Evolutionary conservation across 64 coral and sea anemone genomes (phyloP).

Genomic region (Actinia tenebrosa): DNA sequence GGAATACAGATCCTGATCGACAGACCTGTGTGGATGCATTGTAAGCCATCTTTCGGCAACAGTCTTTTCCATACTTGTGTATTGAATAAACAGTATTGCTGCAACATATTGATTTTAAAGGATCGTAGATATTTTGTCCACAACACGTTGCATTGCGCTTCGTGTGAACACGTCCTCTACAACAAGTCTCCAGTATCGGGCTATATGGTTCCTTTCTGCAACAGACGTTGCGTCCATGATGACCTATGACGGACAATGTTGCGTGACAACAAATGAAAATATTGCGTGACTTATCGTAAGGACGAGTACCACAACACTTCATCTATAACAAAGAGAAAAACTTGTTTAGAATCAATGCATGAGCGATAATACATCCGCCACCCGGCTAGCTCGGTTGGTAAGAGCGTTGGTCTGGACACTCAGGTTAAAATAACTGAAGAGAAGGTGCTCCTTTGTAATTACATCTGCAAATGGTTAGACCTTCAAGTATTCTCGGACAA

Average conservation of each 20-base stretch:
- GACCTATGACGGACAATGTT: neutral
- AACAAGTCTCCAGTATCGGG: neutral
- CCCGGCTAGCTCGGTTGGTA: no score
- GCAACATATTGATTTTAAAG: neutral
- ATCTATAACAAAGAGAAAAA: neutral
- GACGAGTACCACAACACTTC: constrained; percentile 13
- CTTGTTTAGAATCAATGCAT: no score
- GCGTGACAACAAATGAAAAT: constrained; percentile 10
- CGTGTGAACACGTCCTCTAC: neutral
- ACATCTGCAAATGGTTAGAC: no score
- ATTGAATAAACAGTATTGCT: neutral
- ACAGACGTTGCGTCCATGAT: neutral
- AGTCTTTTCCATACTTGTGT: neutral
- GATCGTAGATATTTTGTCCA: constrained; percentile 4
- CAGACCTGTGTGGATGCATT: neutral
- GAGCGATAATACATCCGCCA: no score
- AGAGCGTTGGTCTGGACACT: no score
- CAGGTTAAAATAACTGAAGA: no score
- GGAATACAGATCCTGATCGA: neutral
- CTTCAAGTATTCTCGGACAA: no score
- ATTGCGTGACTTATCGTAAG: constrained; percentile 13
- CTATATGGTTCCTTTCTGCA: constrained; percentile 3
- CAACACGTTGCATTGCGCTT: neutral
- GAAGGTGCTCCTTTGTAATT: neutral
- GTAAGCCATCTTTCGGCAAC: constrained; percentile 13